Evolutionary conservation across 2,113 vertebrate species (phyloP).

Genomic region (Isurus oxyrinchus): DNA sequence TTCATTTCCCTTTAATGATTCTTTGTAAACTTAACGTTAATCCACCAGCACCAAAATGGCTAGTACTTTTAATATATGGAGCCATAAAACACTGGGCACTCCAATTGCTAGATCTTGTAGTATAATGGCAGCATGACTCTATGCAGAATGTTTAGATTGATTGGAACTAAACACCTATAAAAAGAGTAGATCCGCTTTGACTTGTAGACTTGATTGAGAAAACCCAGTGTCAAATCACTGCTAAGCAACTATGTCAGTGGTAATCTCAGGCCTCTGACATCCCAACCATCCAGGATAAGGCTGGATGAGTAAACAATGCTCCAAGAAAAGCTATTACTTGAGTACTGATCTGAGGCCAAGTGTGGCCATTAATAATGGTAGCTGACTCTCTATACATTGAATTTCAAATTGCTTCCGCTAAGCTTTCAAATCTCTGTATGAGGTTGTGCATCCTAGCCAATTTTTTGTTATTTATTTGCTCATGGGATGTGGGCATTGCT

Average conservation of each 20-base stretch:
- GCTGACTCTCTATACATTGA: neutral
- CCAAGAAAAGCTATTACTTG: neutral
- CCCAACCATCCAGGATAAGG: neutral
- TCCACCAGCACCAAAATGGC: neutral
- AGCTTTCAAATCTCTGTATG: neutral
- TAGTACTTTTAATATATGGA: neutral
- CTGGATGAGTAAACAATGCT: neutral
- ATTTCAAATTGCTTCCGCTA: neutral
- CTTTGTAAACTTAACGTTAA: neutral
- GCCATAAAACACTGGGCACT: neutral
- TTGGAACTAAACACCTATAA: neutral
- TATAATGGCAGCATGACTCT: neutral
- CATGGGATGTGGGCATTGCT: too few relatives aligned
- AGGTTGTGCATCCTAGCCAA: neutral
- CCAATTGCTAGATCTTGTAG: neutral
- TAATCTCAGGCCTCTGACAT: neutral
- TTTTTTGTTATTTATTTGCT: neutral
- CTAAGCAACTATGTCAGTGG: neutral
- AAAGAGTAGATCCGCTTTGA: neutral
- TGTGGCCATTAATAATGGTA: neutral
- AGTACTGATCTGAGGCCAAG: neutral
- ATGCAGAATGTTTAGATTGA: neutral
- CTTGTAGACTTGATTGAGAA: neutral
- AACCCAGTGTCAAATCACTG: neutral
- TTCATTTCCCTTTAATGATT: neutral